These are phyloP conservation scores for Plectropomus leopardus DNA, from an alignment of 2,113 vertebrate species.

Conservation along the genomic window DNA sequence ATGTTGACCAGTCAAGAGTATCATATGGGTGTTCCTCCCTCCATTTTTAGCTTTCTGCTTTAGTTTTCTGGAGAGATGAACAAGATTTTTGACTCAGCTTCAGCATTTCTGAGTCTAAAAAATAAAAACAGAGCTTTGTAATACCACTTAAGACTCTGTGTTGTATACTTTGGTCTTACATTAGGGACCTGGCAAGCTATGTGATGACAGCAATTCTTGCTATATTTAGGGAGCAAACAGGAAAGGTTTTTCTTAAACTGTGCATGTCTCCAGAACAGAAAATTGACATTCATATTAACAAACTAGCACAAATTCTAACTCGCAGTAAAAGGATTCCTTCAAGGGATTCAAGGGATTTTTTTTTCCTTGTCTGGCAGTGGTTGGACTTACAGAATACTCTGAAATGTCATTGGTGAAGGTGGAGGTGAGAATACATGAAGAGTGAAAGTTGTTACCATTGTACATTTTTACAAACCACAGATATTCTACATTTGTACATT, in stretches of 20 bases:
- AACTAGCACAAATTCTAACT: not conserved
- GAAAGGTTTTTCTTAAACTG: not conserved
- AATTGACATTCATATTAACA: not conserved
- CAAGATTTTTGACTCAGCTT: not conserved
- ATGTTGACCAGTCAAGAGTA: conserved; percentile 13
- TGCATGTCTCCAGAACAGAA: not conserved
- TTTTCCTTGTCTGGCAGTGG: not conserved
- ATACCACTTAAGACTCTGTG: not conserved
- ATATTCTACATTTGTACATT: not conserved
- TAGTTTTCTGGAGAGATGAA: not conserved
- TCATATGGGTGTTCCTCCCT: conserved; percentile 4
- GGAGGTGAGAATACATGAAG: no score
- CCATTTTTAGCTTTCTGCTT: not conserved
- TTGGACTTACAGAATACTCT: not conserved
- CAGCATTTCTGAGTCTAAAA: not conserved
- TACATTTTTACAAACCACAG: no score
- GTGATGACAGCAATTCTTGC: not conserved
- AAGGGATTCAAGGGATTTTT: no score
- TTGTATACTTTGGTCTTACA: not conserved
- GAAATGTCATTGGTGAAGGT: no score
- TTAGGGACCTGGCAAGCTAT: not conserved
- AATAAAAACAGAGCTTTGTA: not conserved
- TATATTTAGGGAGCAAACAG: not conserved
- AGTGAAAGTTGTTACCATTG: no score
- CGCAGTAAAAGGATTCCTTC: not conserved